Conservation (phyloP, 1,140 invertebrate genomes). For the Artemia franciscana region DNA sequence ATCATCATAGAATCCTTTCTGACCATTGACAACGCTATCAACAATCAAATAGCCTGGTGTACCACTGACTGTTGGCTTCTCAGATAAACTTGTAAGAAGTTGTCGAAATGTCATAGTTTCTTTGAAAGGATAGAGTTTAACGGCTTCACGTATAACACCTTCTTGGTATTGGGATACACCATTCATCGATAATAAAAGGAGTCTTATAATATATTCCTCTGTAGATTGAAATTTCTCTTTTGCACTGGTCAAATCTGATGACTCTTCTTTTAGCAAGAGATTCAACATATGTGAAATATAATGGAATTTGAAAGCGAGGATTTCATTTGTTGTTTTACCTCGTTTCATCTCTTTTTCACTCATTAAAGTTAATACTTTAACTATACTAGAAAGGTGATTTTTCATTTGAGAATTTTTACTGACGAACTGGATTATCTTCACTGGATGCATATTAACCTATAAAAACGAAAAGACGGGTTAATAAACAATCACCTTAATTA, state of each 20-base stretch:
- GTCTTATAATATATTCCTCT: constrained; percentile 17
- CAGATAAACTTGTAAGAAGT: constrained; percentile 41
- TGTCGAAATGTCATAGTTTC: constrained; percentile 66
- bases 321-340: constrained; percentile 62
- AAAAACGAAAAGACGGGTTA: constrained; percentile 14
- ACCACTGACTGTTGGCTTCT: constrained; percentile 33
- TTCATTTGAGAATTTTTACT: constrained; percentile 41
- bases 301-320: constrained; percentile 76
- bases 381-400: constrained; percentile 46
- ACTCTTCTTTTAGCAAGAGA: constrained; percentile 26
- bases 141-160: constrained; percentile 50
- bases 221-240: constrained; percentile 16
- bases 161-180: constrained; percentile 54
- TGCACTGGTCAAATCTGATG: background rate
- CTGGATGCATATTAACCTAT: constrained; percentile 57
- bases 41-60: constrained; percentile 41
- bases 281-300: constrained; percentile 51
- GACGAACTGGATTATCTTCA: constrained; percentile 53
- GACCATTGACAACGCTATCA: constrained; percentile 66
- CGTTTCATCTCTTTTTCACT: constrained; percentile 67
- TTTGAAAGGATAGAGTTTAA: constrained; percentile 64
- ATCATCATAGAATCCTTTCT: constrained; percentile 40
- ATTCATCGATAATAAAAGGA: constrained; percentile 43
- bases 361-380: constrained; percentile 57
- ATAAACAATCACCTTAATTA: too few species aligned